These are phyloP conservation scores for Anabas testudineus DNA, from an alignment of 2,797 vertebrate genomes.

Conservation along the genomic window DNA sequence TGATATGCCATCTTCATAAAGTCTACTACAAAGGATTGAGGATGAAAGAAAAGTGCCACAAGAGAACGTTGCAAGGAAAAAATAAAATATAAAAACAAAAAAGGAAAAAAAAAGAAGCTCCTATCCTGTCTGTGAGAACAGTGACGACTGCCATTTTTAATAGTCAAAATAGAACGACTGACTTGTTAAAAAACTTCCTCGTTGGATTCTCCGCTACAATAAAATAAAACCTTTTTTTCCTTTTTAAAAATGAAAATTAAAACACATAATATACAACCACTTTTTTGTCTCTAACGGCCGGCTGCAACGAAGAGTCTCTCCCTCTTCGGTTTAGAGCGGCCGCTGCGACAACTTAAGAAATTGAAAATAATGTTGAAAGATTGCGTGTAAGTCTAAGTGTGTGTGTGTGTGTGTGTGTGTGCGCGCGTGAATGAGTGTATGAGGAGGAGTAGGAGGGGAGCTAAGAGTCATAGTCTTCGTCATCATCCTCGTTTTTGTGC, in stretches of 20 bases:
- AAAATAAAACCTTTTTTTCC: constrained; percentile 78
- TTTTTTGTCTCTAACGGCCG: constrained; percentile 47
- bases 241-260: constrained; percentile 72
- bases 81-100: constrained; percentile 66
- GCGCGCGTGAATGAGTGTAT: not conserved
- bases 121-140: constrained; percentile 60
- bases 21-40: constrained; percentile 25
- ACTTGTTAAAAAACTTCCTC: constrained; percentile 79
- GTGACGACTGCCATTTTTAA: constrained; percentile 53
- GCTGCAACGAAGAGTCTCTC: constrained; percentile 65
- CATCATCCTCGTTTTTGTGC: constrained; percentile 79
- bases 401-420: constrained; percentile 12
- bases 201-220: constrained; percentile 71
- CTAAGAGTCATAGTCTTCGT: constrained; percentile 94
- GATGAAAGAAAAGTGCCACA: constrained; percentile 61
- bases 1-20: constrained; percentile 44
- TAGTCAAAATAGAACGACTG: constrained; percentile 58
- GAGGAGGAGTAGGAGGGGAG: constrained; percentile 32
- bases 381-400: constrained; percentile 18
- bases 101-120: constrained; percentile 52
- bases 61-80: constrained; percentile 48
- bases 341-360: constrained; percentile 66
- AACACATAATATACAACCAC: constrained; percentile 80
- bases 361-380: constrained; percentile 57
- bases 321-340: constrained; percentile 55